Conservation (phyloP, 2,797 vertebrate genomes). For the Cossypha heuglini region DNA sequence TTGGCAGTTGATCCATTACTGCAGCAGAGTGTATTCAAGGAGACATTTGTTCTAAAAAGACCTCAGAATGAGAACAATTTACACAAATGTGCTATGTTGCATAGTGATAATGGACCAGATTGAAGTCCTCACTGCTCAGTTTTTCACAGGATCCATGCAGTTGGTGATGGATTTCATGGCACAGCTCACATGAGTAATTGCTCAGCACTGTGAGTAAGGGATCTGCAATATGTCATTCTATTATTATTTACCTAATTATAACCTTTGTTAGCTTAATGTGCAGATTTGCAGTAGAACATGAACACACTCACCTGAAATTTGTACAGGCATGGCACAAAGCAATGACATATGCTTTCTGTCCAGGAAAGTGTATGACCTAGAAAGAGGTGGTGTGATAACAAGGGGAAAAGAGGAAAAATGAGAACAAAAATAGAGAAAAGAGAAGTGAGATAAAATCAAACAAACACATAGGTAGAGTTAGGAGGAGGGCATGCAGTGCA, state of each 20-base stretch:
- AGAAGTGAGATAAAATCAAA: neutral
- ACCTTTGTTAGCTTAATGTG: neutral
- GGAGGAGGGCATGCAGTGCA: neutral
- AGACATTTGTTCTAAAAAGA: neutral
- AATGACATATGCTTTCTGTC: neutral
- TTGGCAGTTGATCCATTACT: neutral
- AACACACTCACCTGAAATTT: neutral
- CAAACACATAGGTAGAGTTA: neutral
- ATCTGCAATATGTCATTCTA: neutral
- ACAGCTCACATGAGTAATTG: conserved; percentile 8
- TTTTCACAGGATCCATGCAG: neutral
- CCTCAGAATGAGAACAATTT: neutral
- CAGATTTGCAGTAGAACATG: neutral
- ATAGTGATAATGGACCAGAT: neutral
- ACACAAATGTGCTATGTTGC: neutral
- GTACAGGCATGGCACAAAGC: neutral
- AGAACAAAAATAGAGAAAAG: rapidly evolving
- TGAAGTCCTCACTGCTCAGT: conserved; percentile 17
- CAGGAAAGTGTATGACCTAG: neutral
- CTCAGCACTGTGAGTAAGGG: conserved; percentile 17
- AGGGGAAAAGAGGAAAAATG: rapidly evolving
- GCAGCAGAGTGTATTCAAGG: neutral
- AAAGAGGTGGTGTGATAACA: neutral
- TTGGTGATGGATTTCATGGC: neutral
- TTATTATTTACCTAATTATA: conserved; percentile 17